Percentiles rank a stretch among this genome's conserved stretches.
Conservation (phyloP, 2,113 vertebrate genomes). For the Cyanoramphus novaezelandiae region DNA sequence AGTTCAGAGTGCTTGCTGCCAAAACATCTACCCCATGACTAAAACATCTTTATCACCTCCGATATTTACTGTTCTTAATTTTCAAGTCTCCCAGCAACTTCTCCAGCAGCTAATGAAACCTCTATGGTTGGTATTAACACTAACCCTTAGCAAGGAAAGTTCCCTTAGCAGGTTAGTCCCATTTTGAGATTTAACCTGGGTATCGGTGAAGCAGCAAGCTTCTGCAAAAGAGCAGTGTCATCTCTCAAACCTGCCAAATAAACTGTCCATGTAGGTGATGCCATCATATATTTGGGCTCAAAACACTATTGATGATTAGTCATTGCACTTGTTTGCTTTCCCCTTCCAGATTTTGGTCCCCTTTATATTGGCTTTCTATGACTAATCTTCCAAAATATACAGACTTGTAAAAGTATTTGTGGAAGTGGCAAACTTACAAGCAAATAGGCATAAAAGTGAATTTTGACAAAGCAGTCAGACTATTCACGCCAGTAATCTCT, state of each 20-base stretch:
- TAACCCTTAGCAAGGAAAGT: background rate
- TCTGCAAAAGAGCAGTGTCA: background rate
- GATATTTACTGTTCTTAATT: conserved; percentile 18
- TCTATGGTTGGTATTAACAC: background rate
- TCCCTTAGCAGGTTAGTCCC: background rate
- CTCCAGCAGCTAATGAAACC: conserved; percentile 7
- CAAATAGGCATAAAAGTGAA: background rate
- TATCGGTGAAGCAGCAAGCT: background rate
- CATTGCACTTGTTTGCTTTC: background rate
- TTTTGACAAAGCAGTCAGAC: background rate
- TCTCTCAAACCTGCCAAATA: background rate
- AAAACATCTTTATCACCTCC: conserved; percentile 3
- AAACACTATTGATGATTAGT: background rate
- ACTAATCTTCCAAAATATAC: background rate
- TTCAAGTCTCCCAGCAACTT: conserved; percentile 6
- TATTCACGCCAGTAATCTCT: background rate
- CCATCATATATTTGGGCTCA: background rate
- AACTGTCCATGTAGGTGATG: background rate
- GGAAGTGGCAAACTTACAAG: background rate
- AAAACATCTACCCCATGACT: background rate
- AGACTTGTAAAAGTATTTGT: background rate
- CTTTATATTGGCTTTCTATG: background rate
- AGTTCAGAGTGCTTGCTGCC: background rate
- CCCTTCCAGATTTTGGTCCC: background rate
- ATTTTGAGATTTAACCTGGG: background rate